Base-by-base conservation (phyloP, 2,797 vertebrate species). In the Poecilia wingei region DNA sequence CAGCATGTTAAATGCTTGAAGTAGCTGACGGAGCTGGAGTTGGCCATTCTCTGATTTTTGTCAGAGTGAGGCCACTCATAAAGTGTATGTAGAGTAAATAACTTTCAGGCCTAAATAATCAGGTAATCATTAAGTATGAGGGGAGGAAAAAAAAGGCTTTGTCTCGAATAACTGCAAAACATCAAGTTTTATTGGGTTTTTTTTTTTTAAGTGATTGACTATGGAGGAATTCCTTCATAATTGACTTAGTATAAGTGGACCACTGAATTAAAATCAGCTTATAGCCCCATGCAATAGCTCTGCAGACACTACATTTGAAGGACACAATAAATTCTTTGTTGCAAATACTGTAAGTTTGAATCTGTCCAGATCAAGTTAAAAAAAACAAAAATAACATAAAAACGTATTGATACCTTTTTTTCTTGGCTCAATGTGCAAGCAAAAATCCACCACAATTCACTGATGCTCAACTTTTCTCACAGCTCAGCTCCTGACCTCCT, bases 401-500 rank as follows among this genome's bases (percentile, higher is more conserved):
- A 51, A 66, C 80, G 3, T 76, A 68, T 31, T 31, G 6, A 36
- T 74, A n/a, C 72, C 41, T 72, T 39, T 68, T 12, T 12, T 25
- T 41, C 36, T 41, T 68, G 49, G 69, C 55, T 61, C 61, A 55
- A 14, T 55, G 28, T 43, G 64, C 6, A 28, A 71, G 41, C 41
- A 28, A 18, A 18, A 4, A n/a, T 10, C 47, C 7, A 18, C 36
- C 49, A 53, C 18, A 74, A 31, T 41, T 8, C 10, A 79, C 47
- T 68, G 45, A 72, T 75, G 70, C 6, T 73, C 64, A 76, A 76
- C 76, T 41, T 86, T 59, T 84, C 80, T 83, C 66, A 81, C 69
- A 79, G 76, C 84, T 72, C 69, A 79, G 76, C 84, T 72, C 71
- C 39, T 66, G n/a, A 76, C 77, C 83, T 84, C 77, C 69, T 39